Evolutionary conservation across 2,113 vertebrate species (phyloP).

Genomic region (Cricetomys ansorgei): DNA sequence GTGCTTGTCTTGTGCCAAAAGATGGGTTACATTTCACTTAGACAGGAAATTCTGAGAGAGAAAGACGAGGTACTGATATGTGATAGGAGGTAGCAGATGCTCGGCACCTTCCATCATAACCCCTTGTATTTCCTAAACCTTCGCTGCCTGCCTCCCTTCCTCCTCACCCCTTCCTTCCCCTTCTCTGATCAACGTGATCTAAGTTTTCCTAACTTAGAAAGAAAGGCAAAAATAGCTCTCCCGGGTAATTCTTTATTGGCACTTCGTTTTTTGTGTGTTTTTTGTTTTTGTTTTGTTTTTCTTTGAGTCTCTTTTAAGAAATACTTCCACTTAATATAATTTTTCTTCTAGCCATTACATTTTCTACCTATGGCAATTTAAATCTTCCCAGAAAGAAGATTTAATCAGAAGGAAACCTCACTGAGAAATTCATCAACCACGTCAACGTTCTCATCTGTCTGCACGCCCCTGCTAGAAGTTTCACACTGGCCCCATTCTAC

Average conservation of each 20-base stretch:
- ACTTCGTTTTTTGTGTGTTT: background rate
- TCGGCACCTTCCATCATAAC: conserved; percentile 33
- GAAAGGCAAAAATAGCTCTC: background rate
- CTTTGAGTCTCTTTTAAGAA: background rate
- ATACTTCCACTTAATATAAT: background rate
- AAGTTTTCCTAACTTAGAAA: background rate
- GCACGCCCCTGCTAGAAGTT: background rate
- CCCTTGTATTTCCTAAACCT: conserved; percentile 23
- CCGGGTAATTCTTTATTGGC: background rate
- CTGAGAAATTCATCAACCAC: background rate
- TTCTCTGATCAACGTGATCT: background rate
- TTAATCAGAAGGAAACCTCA: background rate
- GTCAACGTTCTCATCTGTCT: background rate
- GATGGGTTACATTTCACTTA: conserved; percentile 37
- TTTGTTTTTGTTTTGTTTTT: background rate
- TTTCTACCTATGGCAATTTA: background rate
- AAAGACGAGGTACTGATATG: conserved; percentile 9
- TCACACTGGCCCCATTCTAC: background rate
- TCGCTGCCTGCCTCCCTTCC: background rate
- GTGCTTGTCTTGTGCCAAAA: background rate
- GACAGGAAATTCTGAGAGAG: conserved; percentile 52
- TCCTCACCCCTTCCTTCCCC: background rate
- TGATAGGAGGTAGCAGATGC: conserved; percentile 54
- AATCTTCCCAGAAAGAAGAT: too few species aligned
- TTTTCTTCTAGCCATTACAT: background rate